Evolutionary conservation across 1,140 invertebrate genomes (phyloP), one percentile per base, ranked within the genome.

Genomic region (Pseudomyrmex pallidus): DNA sequence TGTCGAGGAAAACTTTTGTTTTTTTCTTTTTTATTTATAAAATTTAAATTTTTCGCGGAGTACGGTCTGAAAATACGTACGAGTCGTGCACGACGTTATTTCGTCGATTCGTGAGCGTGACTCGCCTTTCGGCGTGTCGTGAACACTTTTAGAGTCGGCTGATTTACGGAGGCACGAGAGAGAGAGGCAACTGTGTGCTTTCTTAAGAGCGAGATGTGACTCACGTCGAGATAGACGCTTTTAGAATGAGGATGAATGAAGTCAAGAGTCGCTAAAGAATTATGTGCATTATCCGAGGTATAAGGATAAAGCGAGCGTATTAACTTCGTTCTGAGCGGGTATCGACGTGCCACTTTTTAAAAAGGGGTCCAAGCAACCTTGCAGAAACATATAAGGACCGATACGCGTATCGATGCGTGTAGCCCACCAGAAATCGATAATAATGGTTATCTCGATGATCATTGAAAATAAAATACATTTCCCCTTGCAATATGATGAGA

Each of bases 351-450:
- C 64, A 68, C 64, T 78, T 74, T 74, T 74, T 70, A 68, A 78
- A 78, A 70, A 20, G 54, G 64, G 64, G 64, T 78, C 76, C 54
- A 25, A 35, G 44, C 76, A 78, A 78, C 76, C 76, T 78, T 78
- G 76, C 44, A 56, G 54, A 57, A 78, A 78, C 76, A 57, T 78
- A 70, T 78, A 78, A 78, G 76, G 64, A 10, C 15, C 76, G 64
- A 78, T 20, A 57, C 44, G 76, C 54, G 35, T 68, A 78, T 78
- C 74, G 63, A 78, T 15, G 35, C 63, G 44, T 57, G 64, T 78
- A 68, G 68, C 67, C 44, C 52, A 78, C 63, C 63, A 78, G 76
- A 78, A 78, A 78, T 78, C 76, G 76, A 78, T 78, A 78, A 78
- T 78, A 56, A 78, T 78, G 64, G 52, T 68, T 48, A 68, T 57